Evolutionary conservation across 2,888 invertebrate genomes (phyloP).

Genomic region (Parelbella ahira): DNA sequence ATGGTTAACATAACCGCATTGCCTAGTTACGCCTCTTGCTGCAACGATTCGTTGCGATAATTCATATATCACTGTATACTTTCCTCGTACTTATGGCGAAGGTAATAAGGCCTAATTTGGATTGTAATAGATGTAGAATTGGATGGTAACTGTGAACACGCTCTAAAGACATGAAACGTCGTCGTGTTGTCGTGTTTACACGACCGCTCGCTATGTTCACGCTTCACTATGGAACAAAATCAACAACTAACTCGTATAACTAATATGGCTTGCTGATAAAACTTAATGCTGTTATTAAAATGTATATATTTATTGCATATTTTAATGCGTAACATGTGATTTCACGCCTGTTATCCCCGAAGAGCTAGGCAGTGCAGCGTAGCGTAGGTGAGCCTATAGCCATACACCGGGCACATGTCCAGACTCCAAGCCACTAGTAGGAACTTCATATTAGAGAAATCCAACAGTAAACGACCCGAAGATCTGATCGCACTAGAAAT

Average conservation of each 20-base stretch:
- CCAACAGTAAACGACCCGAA: too few species aligned
- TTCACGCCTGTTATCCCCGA: too few species aligned
- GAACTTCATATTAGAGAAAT: too few species aligned
- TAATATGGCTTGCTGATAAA: too few species aligned
- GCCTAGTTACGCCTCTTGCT: slow-evolving; percentile 55
- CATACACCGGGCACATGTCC: too few species aligned
- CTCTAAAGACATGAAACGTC: slow-evolving; percentile 39
- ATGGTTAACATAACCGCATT: slow-evolving; percentile 59
- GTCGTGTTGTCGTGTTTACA: slow-evolving; percentile 46
- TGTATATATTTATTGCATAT: too few species aligned
- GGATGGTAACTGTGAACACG: slow-evolving; percentile 37
- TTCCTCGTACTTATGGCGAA: slow-evolving; percentile 11
- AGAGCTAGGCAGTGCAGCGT: too few species aligned
- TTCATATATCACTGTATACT: slow-evolving; percentile 26
- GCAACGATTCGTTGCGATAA: slow-evolving; percentile 48
- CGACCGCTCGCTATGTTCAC: slow-evolving; percentile 36
- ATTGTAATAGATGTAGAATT: slow-evolving; percentile 19
- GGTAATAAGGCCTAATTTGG: slow-evolving; percentile 29
- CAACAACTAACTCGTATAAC: slow-evolving; percentile 14
- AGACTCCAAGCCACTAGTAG: too few species aligned
- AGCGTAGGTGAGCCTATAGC: too few species aligned
- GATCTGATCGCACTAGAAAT: too few species aligned
- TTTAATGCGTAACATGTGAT: too few species aligned
- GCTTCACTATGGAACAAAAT: slow-evolving; percentile 29
- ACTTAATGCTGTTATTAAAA: too few species aligned